Base-by-base conservation (phyloP, 2,888 invertebrate genomes). In the Acronicta leporina region DNA sequence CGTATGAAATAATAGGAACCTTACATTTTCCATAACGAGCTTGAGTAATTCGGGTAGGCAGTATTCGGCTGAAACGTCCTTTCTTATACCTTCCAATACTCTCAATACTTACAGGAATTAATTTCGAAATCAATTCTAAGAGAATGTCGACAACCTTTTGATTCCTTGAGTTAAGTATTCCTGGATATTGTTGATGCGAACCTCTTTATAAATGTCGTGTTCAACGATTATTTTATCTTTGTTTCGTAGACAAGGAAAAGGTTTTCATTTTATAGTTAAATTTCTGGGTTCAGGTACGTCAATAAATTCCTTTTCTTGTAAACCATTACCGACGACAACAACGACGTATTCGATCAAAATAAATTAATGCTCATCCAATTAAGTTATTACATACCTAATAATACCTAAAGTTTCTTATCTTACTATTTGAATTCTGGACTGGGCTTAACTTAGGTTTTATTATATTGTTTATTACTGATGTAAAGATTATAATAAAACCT, bases 21-120 rank as follows among this genome's bases (percentile, higher is more conserved):
- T 10, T 1, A 33, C 10, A 33, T 33, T 33, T 70, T 57, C 40
- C 53, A 45, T 65, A 53, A 61, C 62, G 52, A 68, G 66, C 73
- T 74, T 64, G 57, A 64, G 63, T 63, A 75, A 56, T 63, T 60
- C 47, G 48, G n/a, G 27, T 54, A 59, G n/a, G 27, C 52, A 59
- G 47, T 57, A 54, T 66, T 61, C 43, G 38, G 20, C 33, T 63
- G 44, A 63, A 62, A 43, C 35, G 43, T 20, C 48, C 48, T 53
- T 62, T 57, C 49, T 52, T 58, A 46, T 46, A 47, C 41, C 60
- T 70, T 42, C 41, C 48, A 49, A 59, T 56, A 54, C 43, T 59
- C 16, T 46, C 41, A 57, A 66, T 57, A 52, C 51, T 57, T 57
- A 49, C 48, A 52, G 49, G 10, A 53, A 67, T 58, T 61, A 48